Conservation (phyloP, 2,113 vertebrate genomes). For the Coryphaenoides rupestris region DNA sequence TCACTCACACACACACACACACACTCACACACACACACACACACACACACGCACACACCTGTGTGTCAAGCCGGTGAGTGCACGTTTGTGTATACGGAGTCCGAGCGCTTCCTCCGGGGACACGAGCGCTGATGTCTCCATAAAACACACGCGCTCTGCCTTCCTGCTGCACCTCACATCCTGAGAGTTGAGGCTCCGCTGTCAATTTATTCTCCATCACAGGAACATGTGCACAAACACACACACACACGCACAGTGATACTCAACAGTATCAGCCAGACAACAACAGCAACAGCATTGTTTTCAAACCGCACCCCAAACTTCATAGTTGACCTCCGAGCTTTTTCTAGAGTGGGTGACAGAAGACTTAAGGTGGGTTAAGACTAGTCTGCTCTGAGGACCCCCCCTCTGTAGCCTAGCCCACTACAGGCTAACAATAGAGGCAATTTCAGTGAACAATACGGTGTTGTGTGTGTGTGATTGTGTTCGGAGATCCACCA, state of each 20-base stretch:
- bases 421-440: too few species aligned
- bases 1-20: not conserved
- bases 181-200: slow-evolving; percentile 30
- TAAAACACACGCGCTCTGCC: slow-evolving; percentile 19
- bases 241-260: too few species aligned
- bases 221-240: slow-evolving; percentile 39
- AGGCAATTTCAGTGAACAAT: too few species aligned
- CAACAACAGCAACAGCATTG: too few species aligned
- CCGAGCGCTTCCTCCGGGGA: slow-evolving; percentile 25
- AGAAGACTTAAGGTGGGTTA: too few species aligned
- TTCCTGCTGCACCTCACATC: slow-evolving; percentile 27
- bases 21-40: not conserved
- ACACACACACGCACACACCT: not conserved
- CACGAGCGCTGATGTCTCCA: slow-evolving; percentile 22
- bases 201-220: slow-evolving; percentile 5
- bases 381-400: too few species aligned
- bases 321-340: too few species aligned
- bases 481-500: slow-evolving; percentile 28
- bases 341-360: too few species aligned
- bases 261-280: too few species aligned
- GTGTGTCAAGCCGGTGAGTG: not conserved
- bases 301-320: too few species aligned
- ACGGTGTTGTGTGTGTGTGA: slow-evolving; percentile 11
- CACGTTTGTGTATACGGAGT: slow-evolving; percentile 13
- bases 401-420: too few species aligned